Evolutionary conservation across 2,888 invertebrate genomes (phyloP), one percentile per base, ranked within the genome.

Genomic region (Iselma pallidipennis): DNA sequence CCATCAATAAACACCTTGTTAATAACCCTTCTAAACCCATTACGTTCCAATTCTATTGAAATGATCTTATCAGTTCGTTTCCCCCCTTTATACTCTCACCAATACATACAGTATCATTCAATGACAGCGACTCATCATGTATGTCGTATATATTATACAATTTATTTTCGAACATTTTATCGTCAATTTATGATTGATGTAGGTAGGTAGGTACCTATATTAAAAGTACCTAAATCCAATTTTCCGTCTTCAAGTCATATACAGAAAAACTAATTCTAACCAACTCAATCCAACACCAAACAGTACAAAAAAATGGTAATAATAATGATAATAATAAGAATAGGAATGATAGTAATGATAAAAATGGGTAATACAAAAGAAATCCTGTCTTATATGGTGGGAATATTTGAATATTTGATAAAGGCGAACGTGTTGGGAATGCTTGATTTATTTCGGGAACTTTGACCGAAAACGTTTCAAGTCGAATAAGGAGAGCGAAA

Each of bases 1-100:
- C 63, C 67, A 72, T 72, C 71, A 66, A 71, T 67, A 69, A 67
- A 68, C 68, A 70, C 68, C 68, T 67, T 60, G 66, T 65, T 66
- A 67, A 70, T 70, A 63, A 59, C 59, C 61, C 19, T 49, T 14
- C 28, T 29, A 45, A 28, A 21, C n/a, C 57, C 57, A 62, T 65
- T 69, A 66, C 59, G 56, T 62, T 66, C 59, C 55, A 58, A 31
- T 54, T 58, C 55, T 56, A 57, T 57, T 59, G 45, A 50, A 37
- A 23, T n/a, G 63, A 59, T 59, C 53, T 59, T 59, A 63, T 59
- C 59, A 56, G n/a, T 57, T 55, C n/a, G n/a, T 48, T 25, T 63
- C 16, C 37, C 37, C 16, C n/a, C n/a, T n/a, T n/a, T n/a, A n/a
- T n/a, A 16, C 16, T 37, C 6, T 9, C 9, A 16, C 16, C 37